Conservation (phyloP, 2,888 invertebrate species). For the Euzophera pinguis region DNA sequence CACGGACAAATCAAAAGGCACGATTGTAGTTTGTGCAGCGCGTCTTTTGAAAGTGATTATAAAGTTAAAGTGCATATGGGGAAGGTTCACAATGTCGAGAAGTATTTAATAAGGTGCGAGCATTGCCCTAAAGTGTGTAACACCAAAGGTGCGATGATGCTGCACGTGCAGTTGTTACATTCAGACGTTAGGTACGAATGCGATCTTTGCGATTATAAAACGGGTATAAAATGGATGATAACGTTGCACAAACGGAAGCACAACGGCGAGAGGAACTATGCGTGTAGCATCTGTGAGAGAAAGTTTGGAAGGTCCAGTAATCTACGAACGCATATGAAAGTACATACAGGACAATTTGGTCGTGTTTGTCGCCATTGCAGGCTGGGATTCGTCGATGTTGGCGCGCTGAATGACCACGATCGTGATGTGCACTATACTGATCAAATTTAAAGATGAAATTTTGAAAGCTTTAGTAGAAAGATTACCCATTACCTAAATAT, state of each 20-base stretch:
- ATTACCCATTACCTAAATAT: no score
- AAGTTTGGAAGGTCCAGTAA: conserved; percentile 77
- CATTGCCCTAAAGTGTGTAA: conserved; percentile 61
- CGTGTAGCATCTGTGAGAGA: conserved; percentile 77
- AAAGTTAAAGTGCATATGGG: conserved; percentile 61
- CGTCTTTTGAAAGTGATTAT: conserved; percentile 43
- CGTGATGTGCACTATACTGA: conserved; percentile 42
- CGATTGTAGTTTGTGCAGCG: conserved; percentile 48
- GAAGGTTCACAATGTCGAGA: conserved; percentile 58
- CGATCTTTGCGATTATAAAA: conserved; percentile 55
- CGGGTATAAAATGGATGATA: conserved; percentile 53
- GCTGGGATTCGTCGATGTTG: conserved; percentile 43
- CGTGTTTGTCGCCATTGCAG: conserved; percentile 54
- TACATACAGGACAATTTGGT: conserved; percentile 53
- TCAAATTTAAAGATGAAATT: conserved; percentile 14
- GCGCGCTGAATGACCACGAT: conserved; percentile 42
- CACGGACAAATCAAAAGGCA: conserved; percentile 42
- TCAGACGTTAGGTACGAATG: conserved; percentile 49
- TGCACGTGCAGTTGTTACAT: conserved; percentile 75
- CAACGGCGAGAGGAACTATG: conserved; percentile 66
- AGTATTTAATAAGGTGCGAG: conserved; percentile 56
- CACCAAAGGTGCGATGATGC: conserved; percentile 73
- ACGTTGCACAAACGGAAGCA: conserved; percentile 70
- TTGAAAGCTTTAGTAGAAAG: no score
- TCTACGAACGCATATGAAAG: conserved; percentile 56